These are phyloP conservation scores for Trichoplusia ni DNA, from an alignment of 1,140 invertebrate genomes.

Conservation along the genomic window DNA sequence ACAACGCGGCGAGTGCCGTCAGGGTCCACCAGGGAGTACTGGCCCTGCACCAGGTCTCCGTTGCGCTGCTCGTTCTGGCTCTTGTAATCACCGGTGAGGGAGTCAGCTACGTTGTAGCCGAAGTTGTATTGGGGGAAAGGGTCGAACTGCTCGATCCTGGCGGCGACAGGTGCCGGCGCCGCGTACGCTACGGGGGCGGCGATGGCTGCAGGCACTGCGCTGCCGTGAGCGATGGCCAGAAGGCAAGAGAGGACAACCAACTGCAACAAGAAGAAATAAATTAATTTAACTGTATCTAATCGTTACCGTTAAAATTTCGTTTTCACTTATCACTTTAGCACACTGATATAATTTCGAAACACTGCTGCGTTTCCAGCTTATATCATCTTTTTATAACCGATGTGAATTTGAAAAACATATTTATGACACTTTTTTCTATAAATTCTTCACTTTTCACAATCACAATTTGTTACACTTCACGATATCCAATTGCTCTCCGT, in stretches of 20 bases:
- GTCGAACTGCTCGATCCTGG: slow-evolving; percentile 82
- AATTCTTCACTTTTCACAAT: slow-evolving; percentile 44
- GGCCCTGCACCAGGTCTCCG: slow-evolving; percentile 84
- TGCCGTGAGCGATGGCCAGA: slow-evolving; percentile 60
- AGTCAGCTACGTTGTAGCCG: slow-evolving; percentile 83
- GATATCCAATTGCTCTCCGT: slow-evolving; percentile 54
- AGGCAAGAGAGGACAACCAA: slow-evolving; percentile 69
- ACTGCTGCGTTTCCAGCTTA: no score
- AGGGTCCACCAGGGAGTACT: slow-evolving; percentile 83
- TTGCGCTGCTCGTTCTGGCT: slow-evolving; percentile 83
- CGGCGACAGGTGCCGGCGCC: slow-evolving; percentile 55
- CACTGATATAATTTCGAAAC: no score
- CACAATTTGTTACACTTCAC: slow-evolving; percentile 62
- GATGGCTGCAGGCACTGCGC: slow-evolving; percentile 58
- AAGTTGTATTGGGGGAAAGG: slow-evolving; percentile 84
- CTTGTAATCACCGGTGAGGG: slow-evolving; percentile 84
- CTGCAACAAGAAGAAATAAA: slow-evolving; percentile 48
- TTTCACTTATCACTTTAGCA: no score
- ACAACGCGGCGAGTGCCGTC: slow-evolving; percentile 82
- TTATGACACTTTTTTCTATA: neutral
- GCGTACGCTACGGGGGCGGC: slow-evolving; percentile 63
- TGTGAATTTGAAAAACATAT: neutral
- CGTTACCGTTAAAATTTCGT: no score
- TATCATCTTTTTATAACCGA: neutral
- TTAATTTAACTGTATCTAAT: no score